phyloP scores from a whole-genome alignment of 2,113 vertebrate species.

The Poecilia latipinna region DNA sequence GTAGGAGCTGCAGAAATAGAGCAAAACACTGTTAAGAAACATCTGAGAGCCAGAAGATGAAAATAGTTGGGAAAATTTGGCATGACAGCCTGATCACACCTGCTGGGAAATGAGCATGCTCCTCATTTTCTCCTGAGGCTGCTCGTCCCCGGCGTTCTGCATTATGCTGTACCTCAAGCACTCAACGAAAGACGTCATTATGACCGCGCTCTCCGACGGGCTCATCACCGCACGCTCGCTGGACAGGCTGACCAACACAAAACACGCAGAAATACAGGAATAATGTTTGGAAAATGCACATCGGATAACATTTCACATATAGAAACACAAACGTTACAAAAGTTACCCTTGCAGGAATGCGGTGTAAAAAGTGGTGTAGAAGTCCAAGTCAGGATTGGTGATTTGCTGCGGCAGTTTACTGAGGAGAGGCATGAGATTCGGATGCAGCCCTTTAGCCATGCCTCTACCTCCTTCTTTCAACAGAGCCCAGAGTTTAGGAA shows the following conservation, averaged over 20 bases:
- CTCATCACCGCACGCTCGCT: conserved; percentile 85
- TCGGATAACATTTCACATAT: not conserved
- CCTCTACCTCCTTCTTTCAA: conserved; percentile 91
- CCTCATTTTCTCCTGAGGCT: conserved; percentile 79
- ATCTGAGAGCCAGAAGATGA: not conserved
- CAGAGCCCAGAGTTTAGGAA: conserved; percentile 90
- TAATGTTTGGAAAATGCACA: not conserved
- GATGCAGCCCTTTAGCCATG: conserved; percentile 88
- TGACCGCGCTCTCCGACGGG: conserved; percentile 86
- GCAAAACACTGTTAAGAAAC: conserved; percentile 1
- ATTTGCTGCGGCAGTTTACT: conserved; percentile 88
- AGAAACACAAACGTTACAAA: not conserved
- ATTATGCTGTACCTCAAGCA: conserved; percentile 88
- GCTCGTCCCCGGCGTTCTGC: conserved; percentile 77
- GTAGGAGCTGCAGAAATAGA: conserved; percentile 83
- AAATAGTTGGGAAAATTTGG: not conserved
- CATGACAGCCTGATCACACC: conserved; percentile 70
- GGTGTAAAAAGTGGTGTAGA: conserved; percentile 87
- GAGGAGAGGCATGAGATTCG: conserved; percentile 91
- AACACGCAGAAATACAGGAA: not conserved
- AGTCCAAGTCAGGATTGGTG: conserved; percentile 85
- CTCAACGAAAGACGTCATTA: conserved; percentile 86
- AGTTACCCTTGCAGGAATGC: conserved; percentile 88
- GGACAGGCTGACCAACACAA: conserved; percentile 80
- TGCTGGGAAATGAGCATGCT: conserved; percentile 88